phyloP scores from a whole-genome alignment of 2,113 vertebrate genomes.

The Ahaetulla prasina region DNA sequence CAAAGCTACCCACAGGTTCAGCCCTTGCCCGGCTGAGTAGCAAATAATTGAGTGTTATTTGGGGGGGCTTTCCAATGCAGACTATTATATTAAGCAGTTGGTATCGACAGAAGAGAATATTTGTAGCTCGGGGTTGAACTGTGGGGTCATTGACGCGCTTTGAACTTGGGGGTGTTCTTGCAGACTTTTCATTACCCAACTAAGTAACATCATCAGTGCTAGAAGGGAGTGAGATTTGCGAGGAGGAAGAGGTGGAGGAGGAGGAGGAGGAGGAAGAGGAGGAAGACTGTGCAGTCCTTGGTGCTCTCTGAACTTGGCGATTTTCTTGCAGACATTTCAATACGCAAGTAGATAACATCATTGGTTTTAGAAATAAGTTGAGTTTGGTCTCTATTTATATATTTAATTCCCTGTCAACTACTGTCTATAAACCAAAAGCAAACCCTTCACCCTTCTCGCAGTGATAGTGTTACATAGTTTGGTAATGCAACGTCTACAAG shows the following conservation, averaged over 20 bases:
- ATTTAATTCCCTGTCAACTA: not conserved
- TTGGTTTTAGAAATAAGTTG: not conserved
- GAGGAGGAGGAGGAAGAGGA: too few species aligned
- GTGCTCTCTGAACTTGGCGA: not conserved
- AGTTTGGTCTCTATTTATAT: not conserved
- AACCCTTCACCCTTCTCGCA: not conserved
- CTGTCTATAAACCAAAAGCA: not conserved
- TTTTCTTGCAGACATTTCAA: not conserved
- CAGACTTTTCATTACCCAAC: not conserved
- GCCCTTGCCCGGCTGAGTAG: not conserved
- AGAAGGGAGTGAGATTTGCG: not conserved
- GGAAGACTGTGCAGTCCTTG: not conserved
- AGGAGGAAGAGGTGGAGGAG: not conserved
- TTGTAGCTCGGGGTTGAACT: not conserved
- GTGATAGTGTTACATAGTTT: not conserved
- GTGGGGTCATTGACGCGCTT: not conserved
- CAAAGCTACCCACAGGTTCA: not conserved
- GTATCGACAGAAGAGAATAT: not conserved
- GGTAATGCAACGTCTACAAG: not conserved
- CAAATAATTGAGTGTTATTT: not conserved
- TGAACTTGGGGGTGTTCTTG: not conserved
- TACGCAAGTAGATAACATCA: not conserved
- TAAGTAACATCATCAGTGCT: not conserved
- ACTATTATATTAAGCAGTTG: not conserved
- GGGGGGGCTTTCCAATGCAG: not conserved